Evolutionary conservation across 2,113 vertebrate species (phyloP), one percentile per base, ranked within the genome.

Genomic region (Rhizomys pruinosus): DNA sequence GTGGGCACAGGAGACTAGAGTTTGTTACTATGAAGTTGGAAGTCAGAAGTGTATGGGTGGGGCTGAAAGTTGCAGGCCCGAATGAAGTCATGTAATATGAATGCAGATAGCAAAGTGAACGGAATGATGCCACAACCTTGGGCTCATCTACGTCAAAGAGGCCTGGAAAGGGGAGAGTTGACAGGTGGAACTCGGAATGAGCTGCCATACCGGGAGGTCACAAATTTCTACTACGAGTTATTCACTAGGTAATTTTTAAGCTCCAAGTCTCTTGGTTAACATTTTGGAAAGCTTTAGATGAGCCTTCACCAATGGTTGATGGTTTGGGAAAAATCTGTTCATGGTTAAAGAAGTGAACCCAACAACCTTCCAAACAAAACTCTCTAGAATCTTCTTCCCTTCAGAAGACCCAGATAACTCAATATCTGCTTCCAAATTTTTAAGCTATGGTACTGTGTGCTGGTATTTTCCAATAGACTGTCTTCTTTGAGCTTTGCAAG

Each of bases 381-480:
- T 89, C 32, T 72, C 66, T 55, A 81, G 55, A 92, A 76, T 78
- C 42, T 87, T 57, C 63, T 81, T 68, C 17, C 20, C 57, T 81
- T 63, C 27, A 76, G 15, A 5, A 94, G 27, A 34, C 47, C n/a
- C n/a, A 17, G n/a, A 25, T 85, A 77, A 90, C 17, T 32, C 29
- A 92, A 84, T 55, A 11, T 16, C 47, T 69, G 42, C 47, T 90
- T 94, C 95, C 25, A 76, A 61, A 79, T 78, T 84, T 95, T 94
- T 80, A 77, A 87, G 57, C 72, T 10, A 42, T 84, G 11, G 29
- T 84, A 29, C 1, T 63, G 19, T 77, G 27, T 47, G 22, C 22
- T 91, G 59, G n/a, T 72, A 61, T 77, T 93, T 93, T 79, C 25
- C 29, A 10, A 10, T 19, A 61, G 61, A 63, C 47, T 57, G 0